phyloP scores from a whole-genome alignment of 1,140 invertebrate species.

The Leptopilina boulardi region DNA sequence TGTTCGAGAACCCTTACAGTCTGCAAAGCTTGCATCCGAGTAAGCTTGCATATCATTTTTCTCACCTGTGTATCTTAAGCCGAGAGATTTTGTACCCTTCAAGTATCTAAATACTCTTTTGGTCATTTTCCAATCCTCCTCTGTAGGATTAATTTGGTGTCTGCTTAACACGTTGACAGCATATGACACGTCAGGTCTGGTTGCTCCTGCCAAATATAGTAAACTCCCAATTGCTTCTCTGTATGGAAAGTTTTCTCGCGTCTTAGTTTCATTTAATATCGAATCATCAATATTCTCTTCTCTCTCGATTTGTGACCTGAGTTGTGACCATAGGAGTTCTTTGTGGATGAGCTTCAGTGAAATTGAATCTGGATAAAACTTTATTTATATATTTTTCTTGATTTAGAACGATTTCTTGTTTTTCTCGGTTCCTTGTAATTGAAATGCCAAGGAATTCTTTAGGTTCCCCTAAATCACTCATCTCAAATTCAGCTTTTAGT shows the following conservation, averaged over 20 bases:
- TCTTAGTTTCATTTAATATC: not conserved
- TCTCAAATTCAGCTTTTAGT: constrained; percentile 34
- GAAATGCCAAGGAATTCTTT: not conserved
- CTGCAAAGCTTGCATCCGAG: not conserved
- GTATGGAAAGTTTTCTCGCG: not conserved
- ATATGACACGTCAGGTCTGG: constrained; percentile 36
- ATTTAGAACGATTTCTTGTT: not conserved
- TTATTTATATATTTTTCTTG: not conserved
- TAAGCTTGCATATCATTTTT: not conserved
- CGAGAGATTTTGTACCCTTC: not conserved
- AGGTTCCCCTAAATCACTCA: not conserved
- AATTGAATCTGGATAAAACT: not conserved
- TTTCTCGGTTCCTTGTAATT: not conserved
- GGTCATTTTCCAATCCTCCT: constrained; percentile 24
- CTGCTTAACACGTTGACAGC: constrained; percentile 37
- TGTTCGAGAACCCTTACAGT: not conserved
- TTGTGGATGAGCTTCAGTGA: not conserved
- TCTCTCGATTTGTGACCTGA: not conserved
- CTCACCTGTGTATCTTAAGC: not conserved
- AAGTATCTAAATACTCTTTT: not conserved
- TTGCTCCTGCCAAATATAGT: constrained; percentile 31
- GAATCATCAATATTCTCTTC: constrained; percentile 13
- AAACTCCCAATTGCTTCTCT: constrained; percentile 36
- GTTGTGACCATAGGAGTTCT: not conserved
- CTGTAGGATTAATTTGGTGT: constrained; percentile 36